phyloP scores from a whole-genome alignment of 2,797 vertebrate genomes.

The Melanotaenia nigrans region DNA sequence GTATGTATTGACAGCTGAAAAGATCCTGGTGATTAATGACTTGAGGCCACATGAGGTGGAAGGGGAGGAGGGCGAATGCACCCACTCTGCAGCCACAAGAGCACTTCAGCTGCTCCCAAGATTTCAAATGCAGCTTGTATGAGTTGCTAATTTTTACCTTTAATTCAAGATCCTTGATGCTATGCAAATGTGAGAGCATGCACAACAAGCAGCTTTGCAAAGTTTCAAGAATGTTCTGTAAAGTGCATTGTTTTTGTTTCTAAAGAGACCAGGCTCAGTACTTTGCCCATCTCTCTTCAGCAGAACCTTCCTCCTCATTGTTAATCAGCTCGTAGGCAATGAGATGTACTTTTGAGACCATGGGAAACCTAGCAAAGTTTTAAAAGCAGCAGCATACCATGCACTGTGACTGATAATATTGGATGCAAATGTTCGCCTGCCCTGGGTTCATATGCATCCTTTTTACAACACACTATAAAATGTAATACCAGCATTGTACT shows the following conservation, averaged over 20 bases:
- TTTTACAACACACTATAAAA: conserved; percentile 10
- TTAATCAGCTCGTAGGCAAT: conserved; percentile 78
- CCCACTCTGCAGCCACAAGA: conserved; percentile 69
- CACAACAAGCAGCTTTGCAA: conserved; percentile 72
- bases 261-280: conserved; percentile 65
- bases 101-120: conserved; percentile 78
- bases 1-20: conserved; percentile 90
- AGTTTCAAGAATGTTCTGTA: conserved; percentile 70
- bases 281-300: conserved; percentile 66
- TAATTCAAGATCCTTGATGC: conserved; percentile 63
- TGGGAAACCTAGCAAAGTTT: conserved; percentile 81
- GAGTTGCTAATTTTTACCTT: conserved; percentile 71
- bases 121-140: conserved; percentile 71
- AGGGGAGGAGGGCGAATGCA: conserved; percentile 52
- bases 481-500: not conserved
- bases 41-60: conserved; percentile 69
- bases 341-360: conserved; percentile 79
- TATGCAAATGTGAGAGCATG: conserved; percentile 76
- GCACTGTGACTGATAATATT: conserved; percentile 62
- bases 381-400: conserved; percentile 66
- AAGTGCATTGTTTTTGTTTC: conserved; percentile 82
- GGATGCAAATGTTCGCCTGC: conserved; percentile 46
- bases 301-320: conserved; percentile 73
- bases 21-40: conserved; percentile 92
- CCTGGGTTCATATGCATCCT: conserved; percentile 40